These are phyloP conservation scores for Neolamprologus caudopunctatus DNA, from an alignment of 2,113 vertebrate species.

Conservation along the genomic window DNA sequence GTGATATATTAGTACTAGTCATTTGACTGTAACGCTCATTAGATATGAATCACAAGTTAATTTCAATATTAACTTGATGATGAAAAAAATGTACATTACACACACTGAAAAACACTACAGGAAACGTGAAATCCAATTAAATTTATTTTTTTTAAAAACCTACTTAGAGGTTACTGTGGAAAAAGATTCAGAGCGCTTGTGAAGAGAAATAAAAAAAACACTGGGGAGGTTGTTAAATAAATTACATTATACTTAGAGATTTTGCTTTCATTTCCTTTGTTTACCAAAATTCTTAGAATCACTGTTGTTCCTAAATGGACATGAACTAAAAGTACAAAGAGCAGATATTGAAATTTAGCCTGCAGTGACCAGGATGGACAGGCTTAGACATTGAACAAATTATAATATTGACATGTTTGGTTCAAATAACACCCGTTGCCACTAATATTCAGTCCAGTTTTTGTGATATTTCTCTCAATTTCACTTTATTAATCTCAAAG, in stretches of 20 bases:
- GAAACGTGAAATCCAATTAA: fast-evolving
- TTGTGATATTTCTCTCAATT: neutral
- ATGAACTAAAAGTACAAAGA: too few species aligned
- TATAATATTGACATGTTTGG: fast-evolving
- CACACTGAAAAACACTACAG: neutral
- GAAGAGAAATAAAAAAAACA: too few species aligned
- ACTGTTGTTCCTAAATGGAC: too few species aligned
- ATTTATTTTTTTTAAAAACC: neutral
- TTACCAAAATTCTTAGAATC: too few species aligned
- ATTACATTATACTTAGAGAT: too few species aligned
- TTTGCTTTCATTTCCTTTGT: too few species aligned
- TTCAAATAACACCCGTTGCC: fast-evolving
- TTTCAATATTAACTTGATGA: neutral
- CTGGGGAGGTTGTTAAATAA: too few species aligned
- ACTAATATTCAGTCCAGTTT: fast-evolving
- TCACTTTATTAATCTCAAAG: neutral
- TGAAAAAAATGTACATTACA: neutral
- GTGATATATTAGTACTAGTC: fast-evolving
- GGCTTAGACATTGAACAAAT: fast-evolving
- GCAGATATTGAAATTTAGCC: too few species aligned
- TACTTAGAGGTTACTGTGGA: neutral
- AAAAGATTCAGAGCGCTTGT: fast-evolving
- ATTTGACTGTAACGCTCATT: fast-evolving
- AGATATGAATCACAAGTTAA: neutral
- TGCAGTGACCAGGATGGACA: too few species aligned